Base-by-base conservation (phyloP, 2,888 invertebrate genomes). In the Hypomecis punctinalis region DNA sequence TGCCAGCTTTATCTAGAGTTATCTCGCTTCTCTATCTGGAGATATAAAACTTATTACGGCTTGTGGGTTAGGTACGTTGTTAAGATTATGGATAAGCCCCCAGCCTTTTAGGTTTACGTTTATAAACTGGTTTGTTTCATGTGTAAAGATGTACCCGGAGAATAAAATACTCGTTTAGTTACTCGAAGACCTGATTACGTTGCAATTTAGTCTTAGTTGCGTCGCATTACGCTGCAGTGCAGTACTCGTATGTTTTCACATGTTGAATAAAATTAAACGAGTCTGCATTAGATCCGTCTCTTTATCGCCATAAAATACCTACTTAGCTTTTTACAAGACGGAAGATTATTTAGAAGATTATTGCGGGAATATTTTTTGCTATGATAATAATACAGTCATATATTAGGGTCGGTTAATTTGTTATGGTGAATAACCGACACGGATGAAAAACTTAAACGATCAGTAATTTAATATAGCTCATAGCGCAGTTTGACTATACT, bases 391-490 rank as follows among this genome's bases (percentile, higher is more conserved):
- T 33, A 56, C 39, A 13, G 60, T 47, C 45, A 40, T 59, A 47
- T 65, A 59, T 61, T 53, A 57, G 11, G 64, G 42, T 47, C 52
- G 36, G 49, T 54, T 67, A 66, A 54, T 51, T 66, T 47, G 57
- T 43, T 55, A 65, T 63, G 49, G 64, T n/a, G 40, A 49, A 40
- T 55, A 51, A 35, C 45, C 51, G 36, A 56, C 51, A 43, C 39
- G 40, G 5, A 52, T 39, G 58, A 67, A 66, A 65, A 49, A 46
- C 57, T 13, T n/a, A 45, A 42, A 9, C 40, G 5, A 39, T 33
- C 7, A 43, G 10, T 60, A 58, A 36, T 52, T 57, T 53, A 46
- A 47, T 53, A n/a, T 6, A 4, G 23, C 23, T 2, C 23, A 23
- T 23, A 23, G 23, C 23, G 23, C 3, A 23, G 23, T 23, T 23